Evolutionary conservation across 2,797 vertebrate species (phyloP).

Genomic region (Amazona finschi): DNA sequence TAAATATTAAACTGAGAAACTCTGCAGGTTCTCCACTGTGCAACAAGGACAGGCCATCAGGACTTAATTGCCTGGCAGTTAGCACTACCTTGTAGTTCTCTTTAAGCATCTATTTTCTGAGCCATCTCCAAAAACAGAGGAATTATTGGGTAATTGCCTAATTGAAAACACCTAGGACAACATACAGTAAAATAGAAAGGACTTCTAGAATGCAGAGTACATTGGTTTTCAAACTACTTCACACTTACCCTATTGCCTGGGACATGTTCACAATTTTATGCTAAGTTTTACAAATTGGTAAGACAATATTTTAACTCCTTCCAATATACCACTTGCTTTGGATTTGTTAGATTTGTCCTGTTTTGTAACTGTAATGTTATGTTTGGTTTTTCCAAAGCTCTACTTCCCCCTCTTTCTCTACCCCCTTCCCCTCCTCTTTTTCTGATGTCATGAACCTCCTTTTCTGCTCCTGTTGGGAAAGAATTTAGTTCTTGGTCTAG

Average conservation of each 20-base stretch:
- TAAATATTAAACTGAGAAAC: neutral
- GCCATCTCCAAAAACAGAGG: neutral
- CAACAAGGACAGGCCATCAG: neutral
- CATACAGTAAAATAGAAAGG: neutral
- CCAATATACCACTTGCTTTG: neutral
- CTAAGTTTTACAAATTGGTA: neutral
- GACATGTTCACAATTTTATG: neutral
- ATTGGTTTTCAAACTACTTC: neutral
- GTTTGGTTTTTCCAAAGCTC: neutral
- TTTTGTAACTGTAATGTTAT: neutral
- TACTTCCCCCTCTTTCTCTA: neutral
- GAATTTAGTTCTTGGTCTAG: neutral
- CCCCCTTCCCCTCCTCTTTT: neutral
- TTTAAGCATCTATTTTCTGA: neutral
- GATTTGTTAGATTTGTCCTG: neutral
- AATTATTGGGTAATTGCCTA: neutral
- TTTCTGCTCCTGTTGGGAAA: neutral
- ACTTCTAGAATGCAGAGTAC: neutral
- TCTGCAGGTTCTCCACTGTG: neutral
- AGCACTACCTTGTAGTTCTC: neutral
- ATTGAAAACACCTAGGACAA: neutral
- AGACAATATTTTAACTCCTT: neutral
- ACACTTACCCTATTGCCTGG: neutral
- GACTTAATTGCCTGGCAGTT: neutral
- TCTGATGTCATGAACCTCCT: neutral